These are phyloP conservation scores for Indri indri DNA, from an alignment of 2,113 vertebrate species.

Conservation along the genomic window DNA sequence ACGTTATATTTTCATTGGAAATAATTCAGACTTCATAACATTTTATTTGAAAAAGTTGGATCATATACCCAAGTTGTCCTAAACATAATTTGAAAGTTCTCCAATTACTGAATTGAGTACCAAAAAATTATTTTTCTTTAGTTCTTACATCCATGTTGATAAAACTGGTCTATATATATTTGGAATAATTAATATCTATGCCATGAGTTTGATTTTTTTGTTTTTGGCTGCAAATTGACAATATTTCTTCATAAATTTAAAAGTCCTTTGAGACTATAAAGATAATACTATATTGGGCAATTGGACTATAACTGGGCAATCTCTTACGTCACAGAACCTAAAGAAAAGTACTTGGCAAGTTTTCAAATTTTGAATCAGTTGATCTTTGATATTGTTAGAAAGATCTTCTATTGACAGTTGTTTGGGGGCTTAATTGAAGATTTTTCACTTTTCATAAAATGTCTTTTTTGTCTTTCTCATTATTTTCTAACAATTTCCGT, in stretches of 20 bases:
- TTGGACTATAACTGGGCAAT: background rate
- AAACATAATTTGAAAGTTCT: background rate
- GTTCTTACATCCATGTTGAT: background rate
- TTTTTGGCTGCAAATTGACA: background rate
- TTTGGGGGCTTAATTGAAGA: background rate
- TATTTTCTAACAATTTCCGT: background rate
- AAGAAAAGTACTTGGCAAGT: background rate
- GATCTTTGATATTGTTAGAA: background rate
- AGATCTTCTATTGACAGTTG: background rate
- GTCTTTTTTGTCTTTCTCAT: background rate
- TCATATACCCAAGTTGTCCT: background rate
- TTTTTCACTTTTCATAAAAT: slow-evolving; percentile 1
- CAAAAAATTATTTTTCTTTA: background rate
- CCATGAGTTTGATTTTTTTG: background rate
- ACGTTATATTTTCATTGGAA: background rate
- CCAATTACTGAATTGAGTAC: background rate
- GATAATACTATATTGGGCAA: background rate
- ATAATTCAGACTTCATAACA: background rate
- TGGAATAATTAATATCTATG: background rate
- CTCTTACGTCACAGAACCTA: background rate
- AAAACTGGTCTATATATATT: background rate
- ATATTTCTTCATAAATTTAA: background rate
- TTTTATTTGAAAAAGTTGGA: background rate
- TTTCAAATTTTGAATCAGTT: background rate
- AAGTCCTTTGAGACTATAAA: background rate